These are phyloP conservation scores for Euphonia xanthogaster DNA, from an alignment of 2,797 vertebrate genomes.

Conservation along the genomic window DNA sequence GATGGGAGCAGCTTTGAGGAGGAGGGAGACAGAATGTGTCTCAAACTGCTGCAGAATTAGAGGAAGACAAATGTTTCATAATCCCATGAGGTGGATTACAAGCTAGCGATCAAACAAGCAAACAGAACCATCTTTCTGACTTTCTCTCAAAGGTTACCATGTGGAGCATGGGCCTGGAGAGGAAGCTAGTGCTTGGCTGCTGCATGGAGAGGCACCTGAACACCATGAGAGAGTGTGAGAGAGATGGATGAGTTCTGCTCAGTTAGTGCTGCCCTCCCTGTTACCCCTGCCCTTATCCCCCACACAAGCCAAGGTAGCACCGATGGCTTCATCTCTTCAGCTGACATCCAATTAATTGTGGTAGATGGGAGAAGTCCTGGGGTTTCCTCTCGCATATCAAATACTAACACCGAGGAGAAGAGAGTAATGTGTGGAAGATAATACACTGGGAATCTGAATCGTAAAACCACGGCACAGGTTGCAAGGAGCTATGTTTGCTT, in stretches of 20 bases:
- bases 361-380: neutral
- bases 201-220: neutral
- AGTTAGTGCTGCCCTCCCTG: neutral
- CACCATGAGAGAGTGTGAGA: too few relatives aligned
- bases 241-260: neutral
- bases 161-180: neutral
- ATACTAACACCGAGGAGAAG: neutral
- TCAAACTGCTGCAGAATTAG: constrained; percentile 30
- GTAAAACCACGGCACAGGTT: neutral
- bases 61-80: constrained; percentile 17
- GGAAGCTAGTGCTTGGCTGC: neutral
- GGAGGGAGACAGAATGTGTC: constrained; percentile 36
- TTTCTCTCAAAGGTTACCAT: neutral
- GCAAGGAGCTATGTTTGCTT: neutral
- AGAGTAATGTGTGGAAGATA: neutral
- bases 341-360: neutral
- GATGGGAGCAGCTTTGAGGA: constrained; percentile 38
- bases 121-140: neutral
- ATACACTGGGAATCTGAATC: neutral
- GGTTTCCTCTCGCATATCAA: fast-evolving
- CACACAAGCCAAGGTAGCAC: neutral
- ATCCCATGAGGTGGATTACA: neutral
- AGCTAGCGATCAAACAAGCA: neutral
- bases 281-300: neutral
- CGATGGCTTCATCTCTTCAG: neutral